A percentile compares a stretch with the other conserved stretches of the same genome.
Conservation (phyloP, 2,797 vertebrate species). For the Etheostoma nigrum region DNA sequence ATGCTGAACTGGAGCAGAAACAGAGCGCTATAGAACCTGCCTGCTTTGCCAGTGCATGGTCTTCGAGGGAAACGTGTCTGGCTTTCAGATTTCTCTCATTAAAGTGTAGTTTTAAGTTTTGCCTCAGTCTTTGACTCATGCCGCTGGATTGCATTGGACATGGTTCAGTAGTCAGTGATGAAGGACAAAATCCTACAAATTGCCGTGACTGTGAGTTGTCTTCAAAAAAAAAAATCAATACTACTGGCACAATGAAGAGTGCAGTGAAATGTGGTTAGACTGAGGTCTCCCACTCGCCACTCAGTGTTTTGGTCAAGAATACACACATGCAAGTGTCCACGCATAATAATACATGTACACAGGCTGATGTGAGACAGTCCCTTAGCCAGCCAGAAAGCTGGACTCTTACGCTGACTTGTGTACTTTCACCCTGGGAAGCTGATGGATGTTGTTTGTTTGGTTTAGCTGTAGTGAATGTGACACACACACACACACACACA, state of each 20-base stretch:
- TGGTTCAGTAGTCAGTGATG: slow-evolving; percentile 54
- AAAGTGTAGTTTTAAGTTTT: slow-evolving; percentile 49
- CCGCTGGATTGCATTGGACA: slow-evolving; percentile 61
- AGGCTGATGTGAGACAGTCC: slow-evolving; percentile 54
- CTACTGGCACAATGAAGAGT: slow-evolving; percentile 58
- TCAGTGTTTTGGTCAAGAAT: slow-evolving; percentile 37
- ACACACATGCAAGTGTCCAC: neutral
- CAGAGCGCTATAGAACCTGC: slow-evolving; percentile 18
- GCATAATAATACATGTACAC: slow-evolving; percentile 19
- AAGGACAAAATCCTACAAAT: slow-evolving; percentile 67
- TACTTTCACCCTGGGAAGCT: slow-evolving; percentile 79
- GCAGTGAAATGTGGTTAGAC: slow-evolving; percentile 55
- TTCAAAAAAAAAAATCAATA: slow-evolving; percentile 60
- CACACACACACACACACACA: slow-evolving; percentile 21
- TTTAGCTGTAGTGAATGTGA: slow-evolving; percentile 70
- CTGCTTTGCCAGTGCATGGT: slow-evolving; percentile 46
- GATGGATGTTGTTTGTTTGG: slow-evolving; percentile 83
- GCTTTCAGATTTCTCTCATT: slow-evolving; percentile 63
- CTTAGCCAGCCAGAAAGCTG: slow-evolving; percentile 66
- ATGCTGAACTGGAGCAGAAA: slow-evolving; percentile 44
- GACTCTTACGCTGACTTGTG: slow-evolving; percentile 74
- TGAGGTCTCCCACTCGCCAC: slow-evolving; percentile 46
- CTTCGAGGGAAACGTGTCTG: slow-evolving; percentile 53
- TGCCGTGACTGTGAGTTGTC: slow-evolving; percentile 38
- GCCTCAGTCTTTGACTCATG: slow-evolving; percentile 51